These are phyloP conservation scores for Athrips mouffetella DNA, from an alignment of 2,888 invertebrate genomes.

Conservation along the genomic window DNA sequence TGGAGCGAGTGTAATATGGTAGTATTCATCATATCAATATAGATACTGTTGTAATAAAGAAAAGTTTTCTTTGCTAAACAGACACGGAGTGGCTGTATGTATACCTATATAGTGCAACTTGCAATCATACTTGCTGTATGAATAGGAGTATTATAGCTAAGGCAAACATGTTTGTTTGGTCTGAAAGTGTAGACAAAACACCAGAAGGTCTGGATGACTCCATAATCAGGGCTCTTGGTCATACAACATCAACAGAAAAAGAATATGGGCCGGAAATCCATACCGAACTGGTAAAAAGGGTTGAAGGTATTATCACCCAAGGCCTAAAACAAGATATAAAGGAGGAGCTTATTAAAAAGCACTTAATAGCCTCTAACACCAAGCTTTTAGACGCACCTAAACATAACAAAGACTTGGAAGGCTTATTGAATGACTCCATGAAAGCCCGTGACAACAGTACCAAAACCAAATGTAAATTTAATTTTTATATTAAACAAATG, in stretches of 20 bases:
- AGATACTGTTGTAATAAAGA: background rate
- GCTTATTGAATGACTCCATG: too few species aligned
- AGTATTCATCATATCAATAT: too few species aligned
- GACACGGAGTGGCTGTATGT: background rate
- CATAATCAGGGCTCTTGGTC: constrained; percentile 13
- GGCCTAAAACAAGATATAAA: background rate
- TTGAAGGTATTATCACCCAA: constrained; percentile 7
- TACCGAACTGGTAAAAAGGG: constrained; percentile 12
- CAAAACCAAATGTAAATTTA: too few species aligned
- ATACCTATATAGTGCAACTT: background rate
- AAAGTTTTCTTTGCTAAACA: background rate
- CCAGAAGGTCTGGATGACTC: constrained; percentile 8
- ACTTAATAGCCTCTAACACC: too few species aligned
- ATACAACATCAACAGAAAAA: constrained; percentile 7
- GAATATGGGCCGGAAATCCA: constrained; percentile 14
- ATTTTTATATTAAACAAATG: too few species aligned
- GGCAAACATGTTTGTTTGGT: background rate
- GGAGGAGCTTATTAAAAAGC: too few species aligned
- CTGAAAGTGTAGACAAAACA: background rate
- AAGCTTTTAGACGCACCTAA: too few species aligned
- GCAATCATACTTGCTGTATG: background rate
- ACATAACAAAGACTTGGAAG: too few species aligned
- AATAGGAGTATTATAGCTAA: background rate
- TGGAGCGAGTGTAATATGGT: too few species aligned
- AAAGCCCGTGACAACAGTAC: too few species aligned